phyloP scores from a whole-genome alignment of 2,797 vertebrate genomes.

The Kryptopterus vitreolus region DNA sequence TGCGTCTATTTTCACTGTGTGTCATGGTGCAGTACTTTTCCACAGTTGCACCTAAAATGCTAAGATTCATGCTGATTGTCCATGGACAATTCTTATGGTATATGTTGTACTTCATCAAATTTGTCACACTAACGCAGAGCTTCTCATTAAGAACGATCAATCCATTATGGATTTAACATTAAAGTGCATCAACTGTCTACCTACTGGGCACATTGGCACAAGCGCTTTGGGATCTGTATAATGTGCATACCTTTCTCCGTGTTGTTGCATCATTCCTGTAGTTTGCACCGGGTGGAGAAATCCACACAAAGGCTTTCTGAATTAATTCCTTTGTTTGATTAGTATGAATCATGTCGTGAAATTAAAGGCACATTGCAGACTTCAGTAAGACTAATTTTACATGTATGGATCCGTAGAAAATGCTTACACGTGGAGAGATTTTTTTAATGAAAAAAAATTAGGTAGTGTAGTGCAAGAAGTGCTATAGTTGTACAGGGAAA shows the following conservation, averaged over 20 bases:
- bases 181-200: background rate
- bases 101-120: background rate
- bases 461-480: background rate
- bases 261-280: background rate
- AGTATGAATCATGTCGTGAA: background rate
- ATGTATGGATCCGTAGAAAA: background rate
- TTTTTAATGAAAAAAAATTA: no score
- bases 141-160: background rate
- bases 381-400: no score
- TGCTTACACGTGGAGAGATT: no score
- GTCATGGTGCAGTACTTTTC: background rate
- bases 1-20: background rate
- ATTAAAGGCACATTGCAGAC: no score
- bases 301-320: background rate
- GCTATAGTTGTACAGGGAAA: background rate
- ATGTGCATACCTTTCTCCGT: background rate
- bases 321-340: slow-evolving; percentile 35
- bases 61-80: background rate
- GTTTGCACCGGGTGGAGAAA: slow-evolving; percentile 37
- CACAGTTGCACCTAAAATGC: background rate
- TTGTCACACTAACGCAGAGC: background rate
- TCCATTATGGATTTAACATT: background rate
- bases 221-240: background rate
- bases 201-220: background rate
- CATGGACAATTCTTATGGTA: background rate